phyloP scores from a whole-genome alignment of 1,140 invertebrate genomes.

The Caenorhabditis elegans region WBcel235 BX284604.4:8542001-8542500 shows the following conservation, averaged over 20 bases:
- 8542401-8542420: not conserved
- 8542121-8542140: no score
- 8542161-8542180: no score
- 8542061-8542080: constrained; percentile 58
- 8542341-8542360: not conserved
- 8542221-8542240: not conserved
- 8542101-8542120: constrained; percentile 56
- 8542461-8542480: no score
- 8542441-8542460: no score
- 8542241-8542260: not conserved
- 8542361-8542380: no score
- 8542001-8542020: constrained; percentile 53
- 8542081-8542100: constrained; percentile 49
- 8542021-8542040: constrained; percentile 52
- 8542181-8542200: no score
- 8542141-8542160: not conserved
- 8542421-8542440: no score
- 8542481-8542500: no score
- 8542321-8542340: no score
- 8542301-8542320: no score
- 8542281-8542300: no score
- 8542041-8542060: constrained; percentile 56
- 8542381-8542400: not conserved
- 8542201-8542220: not conserved
- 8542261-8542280: no score